Base-by-base conservation (phyloP, 2,113 vertebrate genomes). In the Solenodon paradoxus region DNA sequence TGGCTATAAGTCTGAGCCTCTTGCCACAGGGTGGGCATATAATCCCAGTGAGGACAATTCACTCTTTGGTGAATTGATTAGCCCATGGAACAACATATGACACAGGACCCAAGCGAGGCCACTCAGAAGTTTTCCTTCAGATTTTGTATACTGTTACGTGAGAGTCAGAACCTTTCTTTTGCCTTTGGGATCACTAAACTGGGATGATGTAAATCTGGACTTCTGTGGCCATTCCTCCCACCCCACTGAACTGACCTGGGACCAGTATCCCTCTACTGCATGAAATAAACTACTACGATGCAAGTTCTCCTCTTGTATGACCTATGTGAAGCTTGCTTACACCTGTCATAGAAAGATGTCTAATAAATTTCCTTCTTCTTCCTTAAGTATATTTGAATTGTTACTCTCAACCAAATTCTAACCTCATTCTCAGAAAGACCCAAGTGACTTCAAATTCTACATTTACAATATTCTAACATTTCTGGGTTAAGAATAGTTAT, bases 381-480 rank as follows among this genome's bases (percentile, higher is more conserved):
- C n/a, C n/a, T n/a, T n/a, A n/a, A n/a, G n/a, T n/a, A n/a, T n/a
- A n/a, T n/a, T n/a, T n/a, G n/a, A n/a, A n/a, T n/a, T n/a, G n/a
- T n/a, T n/a, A n/a, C n/a, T n/a, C n/a, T n/a, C n/a, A 28, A 9
- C 64, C 35, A 59, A 61, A 49, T 94, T 94, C 51, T 93, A 17
- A 68, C 72, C 19, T 78, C 12, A 59, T 63, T 12, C 12, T 82
- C 12, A 66, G 51, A 69, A 88, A 77, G 17, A 84, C 24, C 88
- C 38, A 85, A 88, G 86, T 92, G 49, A 51, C 72, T 89, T 95
- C 45, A 35, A 24, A 83, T 79, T 95, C 89, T 81, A 42, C 55
- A 55, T 68, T 55, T 86, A 74, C 9, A 51, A 59, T 53, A 75
- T 59, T 66, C 42, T 85, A 42, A 92, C 7, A n/a, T 71, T 81